These are phyloP conservation scores for Pyrocoelia pectoralis DNA, from an alignment of 2,888 invertebrate species.

Conservation along the genomic window DNA sequence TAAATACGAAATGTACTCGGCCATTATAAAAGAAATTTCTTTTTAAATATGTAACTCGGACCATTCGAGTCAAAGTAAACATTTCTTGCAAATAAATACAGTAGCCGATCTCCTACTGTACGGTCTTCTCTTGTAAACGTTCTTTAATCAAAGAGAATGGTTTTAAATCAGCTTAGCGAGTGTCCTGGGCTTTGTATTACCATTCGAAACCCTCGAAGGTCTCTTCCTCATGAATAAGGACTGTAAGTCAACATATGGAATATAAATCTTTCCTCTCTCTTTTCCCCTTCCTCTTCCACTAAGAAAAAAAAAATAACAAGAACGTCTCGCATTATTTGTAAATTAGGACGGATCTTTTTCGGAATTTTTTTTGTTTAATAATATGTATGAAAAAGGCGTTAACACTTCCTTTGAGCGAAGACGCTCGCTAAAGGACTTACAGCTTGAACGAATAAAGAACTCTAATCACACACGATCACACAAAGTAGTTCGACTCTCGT, in stretches of 20 bases:
- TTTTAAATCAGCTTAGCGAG: constrained; percentile 52
- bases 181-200: constrained; percentile 40
- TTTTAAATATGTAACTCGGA: constrained; percentile 44
- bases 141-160: constrained; percentile 52
- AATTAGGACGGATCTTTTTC: background rate
- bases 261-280: constrained; percentile 3
- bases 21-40: constrained; percentile 34
- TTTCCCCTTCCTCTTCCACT: too few species aligned
- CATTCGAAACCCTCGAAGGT: constrained; percentile 15
- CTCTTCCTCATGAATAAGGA: constrained; percentile 41
- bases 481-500: constrained; percentile 36
- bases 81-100: constrained; percentile 45
- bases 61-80: constrained; percentile 45
- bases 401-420: constrained; percentile 1
- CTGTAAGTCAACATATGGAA: constrained; percentile 41
- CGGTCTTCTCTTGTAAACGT: constrained; percentile 33
- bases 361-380: background rate
- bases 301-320: background rate
- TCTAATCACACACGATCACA: constrained; percentile 38
- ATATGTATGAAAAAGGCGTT: background rate
- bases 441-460: constrained; percentile 32
- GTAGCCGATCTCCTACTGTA: constrained; percentile 22
- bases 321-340: background rate
- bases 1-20: constrained; percentile 32
- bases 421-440: background rate